These are phyloP conservation scores for Protomyctophum bolini DNA, from an alignment of 2,113 vertebrate genomes.

Conservation along the genomic window DNA sequence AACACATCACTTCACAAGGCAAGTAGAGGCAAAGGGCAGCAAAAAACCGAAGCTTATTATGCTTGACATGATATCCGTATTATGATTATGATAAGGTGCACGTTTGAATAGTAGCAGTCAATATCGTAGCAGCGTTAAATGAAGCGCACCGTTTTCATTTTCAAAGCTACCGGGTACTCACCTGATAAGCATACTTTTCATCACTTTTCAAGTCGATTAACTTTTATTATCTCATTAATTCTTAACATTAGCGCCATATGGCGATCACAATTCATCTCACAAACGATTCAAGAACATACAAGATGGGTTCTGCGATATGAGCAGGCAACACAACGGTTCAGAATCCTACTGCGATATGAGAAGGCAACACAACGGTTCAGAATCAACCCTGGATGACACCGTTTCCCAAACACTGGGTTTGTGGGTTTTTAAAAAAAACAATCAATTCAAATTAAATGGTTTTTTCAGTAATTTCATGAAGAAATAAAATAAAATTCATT, in stretches of 20 bases:
- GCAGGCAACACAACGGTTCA: background rate
- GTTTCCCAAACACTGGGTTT: no score
- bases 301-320: background rate
- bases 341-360: background rate
- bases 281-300: background rate
- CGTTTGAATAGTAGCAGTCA: background rate
- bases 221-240: background rate
- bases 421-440: no score
- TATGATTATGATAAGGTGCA: slow-evolving; percentile 12
- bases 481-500: background rate
- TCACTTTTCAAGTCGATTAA: slow-evolving; percentile 10
- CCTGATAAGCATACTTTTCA: slow-evolving; percentile 31
- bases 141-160: background rate
- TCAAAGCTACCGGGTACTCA: slow-evolving; percentile 47
- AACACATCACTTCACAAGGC: slow-evolving; percentile 35
- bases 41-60: slow-evolving; percentile 43
- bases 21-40: slow-evolving; percentile 34
- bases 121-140: background rate
- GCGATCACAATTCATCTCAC: slow-evolving; percentile 14
- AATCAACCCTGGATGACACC: background rate
- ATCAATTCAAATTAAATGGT: no score
- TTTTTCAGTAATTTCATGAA: background rate
- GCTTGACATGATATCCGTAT: background rate
- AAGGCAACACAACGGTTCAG: no score
- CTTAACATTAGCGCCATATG: slow-evolving; percentile 6